Percentiles rank a stretch among this genome's conserved stretches.
phyloP scores from a whole-genome alignment of 64 coral and sea anemone species.

The Stichodactyla helianthus region DNA sequence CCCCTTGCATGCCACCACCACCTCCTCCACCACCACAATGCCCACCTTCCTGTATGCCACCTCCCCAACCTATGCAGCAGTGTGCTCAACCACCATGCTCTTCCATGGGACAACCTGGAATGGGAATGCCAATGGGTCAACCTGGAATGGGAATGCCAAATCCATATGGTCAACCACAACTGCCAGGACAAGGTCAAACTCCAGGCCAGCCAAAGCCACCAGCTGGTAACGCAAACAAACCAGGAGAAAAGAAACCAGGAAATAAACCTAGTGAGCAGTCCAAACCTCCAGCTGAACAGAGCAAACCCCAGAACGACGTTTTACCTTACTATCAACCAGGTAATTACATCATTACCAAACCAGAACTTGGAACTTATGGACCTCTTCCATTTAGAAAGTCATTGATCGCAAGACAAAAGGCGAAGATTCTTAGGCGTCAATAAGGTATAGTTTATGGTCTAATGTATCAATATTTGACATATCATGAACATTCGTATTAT shows the following conservation, averaged over 20 bases:
- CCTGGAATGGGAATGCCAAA: background rate
- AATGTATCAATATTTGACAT: too few relatives aligned
- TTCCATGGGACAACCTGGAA: background rate
- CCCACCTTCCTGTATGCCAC: constrained; percentile 1
- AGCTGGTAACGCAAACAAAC: background rate
- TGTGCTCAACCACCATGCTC: constrained; percentile 13
- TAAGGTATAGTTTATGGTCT: background rate
- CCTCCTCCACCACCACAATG: background rate
- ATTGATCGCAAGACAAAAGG: background rate
- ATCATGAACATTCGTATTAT: too few relatives aligned
- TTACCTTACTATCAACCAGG: background rate
- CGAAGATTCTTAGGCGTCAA: background rate
- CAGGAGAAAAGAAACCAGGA: background rate
- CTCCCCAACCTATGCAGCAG: background rate
- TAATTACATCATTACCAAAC: background rate
- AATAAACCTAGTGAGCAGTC: background rate
- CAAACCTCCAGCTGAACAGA: background rate
- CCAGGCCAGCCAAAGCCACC: constrained; percentile 2
- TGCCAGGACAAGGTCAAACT: background rate
- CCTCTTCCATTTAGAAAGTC: constrained; percentile 14
- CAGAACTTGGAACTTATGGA: background rate
- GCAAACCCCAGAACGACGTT: background rate
- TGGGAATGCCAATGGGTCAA: constrained; percentile 10
- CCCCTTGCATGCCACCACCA: constrained; percentile 7
- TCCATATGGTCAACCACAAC: background rate